These are phyloP conservation scores for Butorides virescens DNA, from an alignment of 2,113 vertebrate genomes.

Conservation along the genomic window DNA sequence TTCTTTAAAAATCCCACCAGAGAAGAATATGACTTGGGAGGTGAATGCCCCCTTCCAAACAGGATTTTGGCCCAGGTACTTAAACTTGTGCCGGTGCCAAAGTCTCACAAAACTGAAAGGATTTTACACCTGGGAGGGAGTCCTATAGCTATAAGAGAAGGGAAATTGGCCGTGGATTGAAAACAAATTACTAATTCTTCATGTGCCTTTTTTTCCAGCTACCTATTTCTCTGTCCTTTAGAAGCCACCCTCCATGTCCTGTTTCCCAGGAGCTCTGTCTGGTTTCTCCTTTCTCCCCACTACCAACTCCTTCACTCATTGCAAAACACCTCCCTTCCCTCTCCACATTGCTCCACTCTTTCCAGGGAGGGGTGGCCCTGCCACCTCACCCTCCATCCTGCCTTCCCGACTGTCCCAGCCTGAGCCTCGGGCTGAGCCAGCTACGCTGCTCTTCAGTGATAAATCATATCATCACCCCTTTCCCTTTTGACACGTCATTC, in stretches of 20 bases:
- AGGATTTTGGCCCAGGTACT: background rate
- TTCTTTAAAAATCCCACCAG: background rate
- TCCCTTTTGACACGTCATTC: background rate
- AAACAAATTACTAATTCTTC: background rate
- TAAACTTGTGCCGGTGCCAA: background rate
- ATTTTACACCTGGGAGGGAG: background rate
- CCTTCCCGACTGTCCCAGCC: background rate
- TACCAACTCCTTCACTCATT: background rate
- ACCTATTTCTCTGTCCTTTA: constrained; percentile 23
- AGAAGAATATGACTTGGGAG: background rate
- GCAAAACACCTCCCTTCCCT: background rate
- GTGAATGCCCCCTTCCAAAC: background rate
- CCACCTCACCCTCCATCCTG: background rate
- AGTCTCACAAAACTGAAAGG: background rate
- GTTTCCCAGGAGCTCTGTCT: background rate
- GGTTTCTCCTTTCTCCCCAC: background rate
- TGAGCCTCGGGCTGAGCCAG: background rate
- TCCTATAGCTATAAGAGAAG: background rate
- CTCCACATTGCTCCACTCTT: background rate
- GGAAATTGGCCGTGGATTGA: background rate
- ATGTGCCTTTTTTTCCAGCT: background rate
- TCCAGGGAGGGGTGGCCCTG: background rate
- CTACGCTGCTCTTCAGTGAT: background rate
- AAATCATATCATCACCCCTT: background rate
- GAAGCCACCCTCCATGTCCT: background rate